Conservation (phyloP, 2,888 invertebrate genomes). For the Hemistola chrysoprasaria region DNA sequence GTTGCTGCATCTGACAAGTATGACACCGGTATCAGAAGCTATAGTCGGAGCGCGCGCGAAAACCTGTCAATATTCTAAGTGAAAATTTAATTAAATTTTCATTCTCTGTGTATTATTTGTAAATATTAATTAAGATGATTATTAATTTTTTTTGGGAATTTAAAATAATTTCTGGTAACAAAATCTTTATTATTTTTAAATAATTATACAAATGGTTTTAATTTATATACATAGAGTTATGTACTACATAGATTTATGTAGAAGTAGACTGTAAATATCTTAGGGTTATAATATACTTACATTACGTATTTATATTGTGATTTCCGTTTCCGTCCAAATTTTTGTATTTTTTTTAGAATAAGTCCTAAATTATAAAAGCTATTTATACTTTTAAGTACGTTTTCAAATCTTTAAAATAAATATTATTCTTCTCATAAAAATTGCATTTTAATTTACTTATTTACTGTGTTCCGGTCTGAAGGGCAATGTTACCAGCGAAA, state of each 20-base stretch:
- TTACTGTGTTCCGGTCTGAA: too few relatives aligned
- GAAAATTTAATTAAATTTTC: too few relatives aligned
- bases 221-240: slow-evolving; percentile 20
- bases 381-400: slow-evolving; percentile 52
- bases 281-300: slow-evolving; percentile 56
- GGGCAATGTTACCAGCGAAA: too few relatives aligned
- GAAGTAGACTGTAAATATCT: slow-evolving; percentile 33
- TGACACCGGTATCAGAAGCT: too few relatives aligned
- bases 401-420: slow-evolving; percentile 23
- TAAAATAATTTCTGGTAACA: too few relatives aligned
- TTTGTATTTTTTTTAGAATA: slow-evolving; percentile 40
- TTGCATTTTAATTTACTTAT: slow-evolving; percentile 8
- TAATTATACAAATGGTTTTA: slow-evolving; percentile 2
- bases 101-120: too few relatives aligned
- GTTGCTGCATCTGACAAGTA: too few relatives aligned
- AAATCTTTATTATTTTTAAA: neutral
- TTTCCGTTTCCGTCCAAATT: slow-evolving; percentile 57
- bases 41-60: too few relatives aligned
- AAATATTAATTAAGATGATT: too few relatives aligned
- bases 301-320: slow-evolving; percentile 73
- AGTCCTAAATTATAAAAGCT: slow-evolving; percentile 55
- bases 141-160: too few relatives aligned
- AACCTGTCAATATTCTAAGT: too few relatives aligned
- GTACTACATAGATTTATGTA: slow-evolving; percentile 64
- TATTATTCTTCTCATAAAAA: slow-evolving; percentile 8